phyloP scores from a whole-genome alignment of 2,888 invertebrate genomes.

The Biston betularia region DNA sequence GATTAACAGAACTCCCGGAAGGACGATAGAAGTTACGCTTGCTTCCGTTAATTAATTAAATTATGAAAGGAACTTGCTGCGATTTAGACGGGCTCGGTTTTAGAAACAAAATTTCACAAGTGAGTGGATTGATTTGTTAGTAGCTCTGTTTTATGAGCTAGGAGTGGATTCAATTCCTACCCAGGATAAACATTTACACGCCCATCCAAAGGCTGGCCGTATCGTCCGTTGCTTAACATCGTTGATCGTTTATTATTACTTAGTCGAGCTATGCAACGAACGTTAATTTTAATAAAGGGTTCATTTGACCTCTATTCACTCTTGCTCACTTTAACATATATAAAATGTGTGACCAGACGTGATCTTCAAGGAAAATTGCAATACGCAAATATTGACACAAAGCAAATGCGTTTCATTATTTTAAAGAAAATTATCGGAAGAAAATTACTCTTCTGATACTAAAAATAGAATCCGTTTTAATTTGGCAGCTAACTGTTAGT shows the following conservation, averaged over 20 bases:
- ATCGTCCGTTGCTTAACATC: too few relatives aligned
- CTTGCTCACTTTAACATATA: too few relatives aligned
- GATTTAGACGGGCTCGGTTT: neutral
- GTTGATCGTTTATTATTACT: too few relatives aligned
- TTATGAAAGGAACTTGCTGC: slow-evolving; percentile 28
- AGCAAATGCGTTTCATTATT: slow-evolving; percentile 24
- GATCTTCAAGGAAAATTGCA: slow-evolving; percentile 11
- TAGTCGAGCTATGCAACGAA: too few relatives aligned
- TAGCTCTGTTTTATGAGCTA: too few relatives aligned
- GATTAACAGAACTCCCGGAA: slow-evolving; percentile 66
- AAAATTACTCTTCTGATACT: slow-evolving; percentile 13
- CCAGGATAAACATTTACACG: too few relatives aligned
- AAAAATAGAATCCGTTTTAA: slow-evolving; percentile 50
- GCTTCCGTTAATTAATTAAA: slow-evolving; percentile 72
- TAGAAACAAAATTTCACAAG: slow-evolving; percentile 1
- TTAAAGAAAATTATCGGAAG: neutral
- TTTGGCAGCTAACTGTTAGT: slow-evolving; percentile 59
- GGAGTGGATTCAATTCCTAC: too few relatives aligned
- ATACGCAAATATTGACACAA: slow-evolving; percentile 23
- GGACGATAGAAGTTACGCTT: slow-evolving; percentile 59
- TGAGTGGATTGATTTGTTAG: too few relatives aligned
- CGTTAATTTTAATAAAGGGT: neutral
- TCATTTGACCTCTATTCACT: neutral
- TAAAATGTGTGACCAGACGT: neutral
- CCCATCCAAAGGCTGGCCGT: too few relatives aligned